phyloP scores from a whole-genome alignment of 1,140 invertebrate genomes.

The Drosophila funebris region DNA sequence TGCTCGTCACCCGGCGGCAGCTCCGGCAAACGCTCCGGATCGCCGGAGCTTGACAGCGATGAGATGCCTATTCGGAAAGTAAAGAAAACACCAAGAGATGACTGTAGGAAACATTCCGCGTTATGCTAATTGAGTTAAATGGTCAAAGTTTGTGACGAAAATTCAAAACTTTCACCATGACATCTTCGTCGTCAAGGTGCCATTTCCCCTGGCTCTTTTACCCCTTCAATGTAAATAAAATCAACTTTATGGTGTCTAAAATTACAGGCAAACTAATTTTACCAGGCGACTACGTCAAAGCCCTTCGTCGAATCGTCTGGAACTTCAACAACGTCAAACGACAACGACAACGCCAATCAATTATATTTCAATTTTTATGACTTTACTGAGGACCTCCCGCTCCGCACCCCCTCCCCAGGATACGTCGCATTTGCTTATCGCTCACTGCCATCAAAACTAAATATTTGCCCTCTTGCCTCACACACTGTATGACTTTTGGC shows the following conservation, averaged over 20 bases:
- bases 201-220: background rate
- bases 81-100: too few species aligned
- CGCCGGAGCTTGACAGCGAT: conserved; percentile 90
- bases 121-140: conserved; percentile 69
- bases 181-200: conserved; percentile 40
- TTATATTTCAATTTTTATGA: conserved; percentile 78
- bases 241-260: conserved; percentile 63
- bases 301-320: background rate
- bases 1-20: conserved; percentile 91
- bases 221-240: conserved; percentile 10
- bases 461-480: conserved; percentile 7
- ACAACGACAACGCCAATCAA: conserved; percentile 64
- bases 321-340: conserved; percentile 31
- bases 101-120: conserved; percentile 85
- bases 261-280: conserved; percentile 67
- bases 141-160: conserved; percentile 46
- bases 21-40: conserved; percentile 88
- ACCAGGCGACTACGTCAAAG: conserved; percentile 66
- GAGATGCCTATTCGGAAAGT: conserved; percentile 94
- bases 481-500: conserved; percentile 7
- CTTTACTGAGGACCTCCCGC: conserved; percentile 32
- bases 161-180: conserved; percentile 49
- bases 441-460: conserved; percentile 43
- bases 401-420: background rate
- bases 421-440: conserved; percentile 52